Conservation (phyloP, 2,888 invertebrate species). For the Steromphala cineraria region DNA sequence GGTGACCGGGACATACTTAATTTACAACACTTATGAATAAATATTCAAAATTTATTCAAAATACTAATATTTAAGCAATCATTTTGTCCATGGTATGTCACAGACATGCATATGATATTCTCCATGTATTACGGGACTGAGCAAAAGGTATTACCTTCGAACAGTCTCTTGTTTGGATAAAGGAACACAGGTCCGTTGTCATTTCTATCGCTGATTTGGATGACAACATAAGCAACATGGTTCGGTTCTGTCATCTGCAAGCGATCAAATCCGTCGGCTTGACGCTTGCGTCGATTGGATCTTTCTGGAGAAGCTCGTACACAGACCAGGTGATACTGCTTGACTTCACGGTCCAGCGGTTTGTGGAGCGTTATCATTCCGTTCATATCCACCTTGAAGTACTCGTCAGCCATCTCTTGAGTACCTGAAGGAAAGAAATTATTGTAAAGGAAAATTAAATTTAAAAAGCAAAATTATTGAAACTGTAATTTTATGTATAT, state of each 20-base stretch:
- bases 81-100: too few relatives aligned
- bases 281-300: constrained; percentile 37
- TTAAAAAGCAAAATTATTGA: too few relatives aligned
- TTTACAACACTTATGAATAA: too few relatives aligned
- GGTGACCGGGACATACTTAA: too few relatives aligned
- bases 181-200: constrained; percentile 59
- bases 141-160: constrained; percentile 28
- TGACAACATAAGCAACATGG: constrained; percentile 46
- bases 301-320: constrained; percentile 82
- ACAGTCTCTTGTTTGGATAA: neutral
- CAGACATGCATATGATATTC: too few relatives aligned
- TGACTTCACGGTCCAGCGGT: constrained; percentile 84
- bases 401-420: neutral
- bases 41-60: too few relatives aligned
- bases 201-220: constrained; percentile 54
- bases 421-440: neutral
- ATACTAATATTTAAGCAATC: too few relatives aligned
- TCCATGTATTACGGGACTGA: too few relatives aligned
- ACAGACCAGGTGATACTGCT: constrained; percentile 82
- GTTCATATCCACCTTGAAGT: constrained; percentile 18
- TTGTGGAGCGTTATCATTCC: constrained; percentile 71
- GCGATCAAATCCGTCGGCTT: constrained; percentile 12
- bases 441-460: neutral
- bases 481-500: too few relatives aligned
- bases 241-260: constrained; percentile 24